phyloP scores from a whole-genome alignment of 37 sponge, comb jelly and placozoan species.

The Cliona cf. orientalis region DNA sequence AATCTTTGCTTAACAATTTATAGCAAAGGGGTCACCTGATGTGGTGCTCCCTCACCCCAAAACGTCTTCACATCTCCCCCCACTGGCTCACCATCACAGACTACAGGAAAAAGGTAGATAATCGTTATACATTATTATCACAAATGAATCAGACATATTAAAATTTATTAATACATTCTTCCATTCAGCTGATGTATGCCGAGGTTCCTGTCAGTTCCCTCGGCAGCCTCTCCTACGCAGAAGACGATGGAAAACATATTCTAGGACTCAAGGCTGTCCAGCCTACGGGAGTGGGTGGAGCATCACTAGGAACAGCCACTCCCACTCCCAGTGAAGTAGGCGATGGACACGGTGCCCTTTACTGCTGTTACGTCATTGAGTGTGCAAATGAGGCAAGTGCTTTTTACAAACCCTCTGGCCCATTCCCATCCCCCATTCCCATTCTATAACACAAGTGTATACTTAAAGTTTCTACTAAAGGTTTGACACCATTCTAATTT shows the following conservation, averaged over 20 bases:
- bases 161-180: background rate
- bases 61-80: slow-evolving; percentile 68
- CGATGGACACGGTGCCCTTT: background rate
- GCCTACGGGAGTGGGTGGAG: background rate
- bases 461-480: background rate
- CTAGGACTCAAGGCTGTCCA: slow-evolving; percentile 70
- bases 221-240: slow-evolving; percentile 86
- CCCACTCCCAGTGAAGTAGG: background rate
- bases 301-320: too few species aligned
- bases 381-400: slow-evolving; percentile 78
- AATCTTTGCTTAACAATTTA: background rate
- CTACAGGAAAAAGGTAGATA: slow-evolving; percentile 61
- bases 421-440: too few species aligned
- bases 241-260: slow-evolving; percentile 83
- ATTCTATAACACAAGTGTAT: too few species aligned
- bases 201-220: slow-evolving; percentile 52
- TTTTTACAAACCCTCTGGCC: too few species aligned
- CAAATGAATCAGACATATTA: background rate
- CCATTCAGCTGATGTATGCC: slow-evolving; percentile 63
- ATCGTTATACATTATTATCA: background rate
- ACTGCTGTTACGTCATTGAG: slow-evolving; percentile 79
- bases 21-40: slow-evolving; percentile 64
- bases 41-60: slow-evolving; percentile 69
- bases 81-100: slow-evolving; percentile 84
- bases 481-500: background rate